Conservation (phyloP, 2,113 vertebrate genomes). For the Caranx ignobilis region DNA sequence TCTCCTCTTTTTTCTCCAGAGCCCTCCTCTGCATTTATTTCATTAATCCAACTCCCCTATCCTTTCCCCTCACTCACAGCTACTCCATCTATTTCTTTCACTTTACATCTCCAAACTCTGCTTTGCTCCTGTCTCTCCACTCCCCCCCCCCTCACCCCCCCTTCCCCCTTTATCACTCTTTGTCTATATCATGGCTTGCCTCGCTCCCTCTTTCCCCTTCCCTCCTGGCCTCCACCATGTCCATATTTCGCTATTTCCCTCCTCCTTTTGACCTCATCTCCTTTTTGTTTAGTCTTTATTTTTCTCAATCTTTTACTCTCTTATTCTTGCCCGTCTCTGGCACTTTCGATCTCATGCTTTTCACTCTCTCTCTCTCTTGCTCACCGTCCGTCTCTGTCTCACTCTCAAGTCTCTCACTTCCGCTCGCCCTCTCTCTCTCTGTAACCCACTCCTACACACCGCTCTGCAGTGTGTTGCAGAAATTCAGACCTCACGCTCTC, state of each 20-base stretch:
- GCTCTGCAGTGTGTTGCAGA: slow-evolving; percentile 55
- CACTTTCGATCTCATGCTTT: slow-evolving; percentile 47
- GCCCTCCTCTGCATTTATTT: slow-evolving; percentile 78
- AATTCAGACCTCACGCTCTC: slow-evolving; percentile 51
- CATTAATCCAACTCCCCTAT: slow-evolving; percentile 76
- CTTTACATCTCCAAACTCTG: slow-evolving; percentile 62
- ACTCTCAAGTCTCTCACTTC: slow-evolving; percentile 15
- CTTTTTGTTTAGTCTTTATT: slow-evolving; percentile 60
- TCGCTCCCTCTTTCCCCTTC: slow-evolving; percentile 39
- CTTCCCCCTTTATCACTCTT: slow-evolving; percentile 59
- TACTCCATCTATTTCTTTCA: slow-evolving; percentile 70
- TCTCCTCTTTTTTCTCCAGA: slow-evolving; percentile 70
- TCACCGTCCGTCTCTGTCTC: background rate
- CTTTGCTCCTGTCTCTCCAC: slow-evolving; percentile 25
- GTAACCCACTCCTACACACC: slow-evolving; percentile 50
- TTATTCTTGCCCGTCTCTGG: slow-evolving; percentile 40
- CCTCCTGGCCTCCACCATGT: slow-evolving; percentile 35
- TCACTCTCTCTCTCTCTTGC: background rate
- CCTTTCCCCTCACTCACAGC: slow-evolving; percentile 55
- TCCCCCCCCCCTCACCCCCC: slow-evolving; percentile 4
- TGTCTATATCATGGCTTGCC: slow-evolving; percentile 65
- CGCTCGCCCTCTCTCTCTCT: slow-evolving; percentile 7
- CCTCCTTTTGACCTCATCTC: slow-evolving; percentile 59
- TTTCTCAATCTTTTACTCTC: slow-evolving; percentile 54
- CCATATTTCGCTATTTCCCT: slow-evolving; percentile 56